phyloP scores from a whole-genome alignment of 1,140 invertebrate genomes.

The Pseudomyrmex flavicornis region DNA sequence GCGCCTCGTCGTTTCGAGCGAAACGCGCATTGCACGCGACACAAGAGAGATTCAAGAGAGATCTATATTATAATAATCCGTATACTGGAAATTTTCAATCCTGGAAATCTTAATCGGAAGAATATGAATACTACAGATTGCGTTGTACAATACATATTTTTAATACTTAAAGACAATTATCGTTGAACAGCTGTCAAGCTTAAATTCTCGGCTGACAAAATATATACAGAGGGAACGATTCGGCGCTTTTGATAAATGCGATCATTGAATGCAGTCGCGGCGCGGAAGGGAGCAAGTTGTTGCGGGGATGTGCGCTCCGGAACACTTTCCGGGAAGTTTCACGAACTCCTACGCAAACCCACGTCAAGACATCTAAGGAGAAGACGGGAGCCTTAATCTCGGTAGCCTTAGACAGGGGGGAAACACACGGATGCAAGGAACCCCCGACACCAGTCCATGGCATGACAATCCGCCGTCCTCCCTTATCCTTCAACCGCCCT shows the following conservation, averaged over 20 bases:
- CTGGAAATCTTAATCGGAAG: too few relatives aligned
- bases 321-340: constrained; percentile 69
- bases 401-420: constrained; percentile 62
- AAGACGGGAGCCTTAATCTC: constrained; percentile 67
- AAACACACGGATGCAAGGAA: constrained; percentile 47
- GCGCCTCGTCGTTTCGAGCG: constrained; percentile 7
- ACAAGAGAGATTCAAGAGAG: neutral
- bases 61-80: too few relatives aligned
- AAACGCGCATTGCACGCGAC: constrained; percentile 7
- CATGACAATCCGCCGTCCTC: constrained; percentile 64
- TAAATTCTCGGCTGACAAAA: constrained; percentile 4
- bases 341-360: constrained; percentile 69
- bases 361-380: constrained; percentile 67
- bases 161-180: neutral
- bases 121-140: too few relatives aligned
- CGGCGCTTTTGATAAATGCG: constrained; percentile 66
- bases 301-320: constrained; percentile 64
- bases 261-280: constrained; percentile 50
- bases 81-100: neutral
- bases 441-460: constrained; percentile 60
- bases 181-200: constrained; percentile 7
- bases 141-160: too few relatives aligned
- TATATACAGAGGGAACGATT: constrained; percentile 12
- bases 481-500: constrained; percentile 38
- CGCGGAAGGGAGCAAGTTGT: constrained; percentile 49